Conservation (phyloP, 2,797 vertebrate genomes). For the Hoplostethus mediterraneus region DNA sequence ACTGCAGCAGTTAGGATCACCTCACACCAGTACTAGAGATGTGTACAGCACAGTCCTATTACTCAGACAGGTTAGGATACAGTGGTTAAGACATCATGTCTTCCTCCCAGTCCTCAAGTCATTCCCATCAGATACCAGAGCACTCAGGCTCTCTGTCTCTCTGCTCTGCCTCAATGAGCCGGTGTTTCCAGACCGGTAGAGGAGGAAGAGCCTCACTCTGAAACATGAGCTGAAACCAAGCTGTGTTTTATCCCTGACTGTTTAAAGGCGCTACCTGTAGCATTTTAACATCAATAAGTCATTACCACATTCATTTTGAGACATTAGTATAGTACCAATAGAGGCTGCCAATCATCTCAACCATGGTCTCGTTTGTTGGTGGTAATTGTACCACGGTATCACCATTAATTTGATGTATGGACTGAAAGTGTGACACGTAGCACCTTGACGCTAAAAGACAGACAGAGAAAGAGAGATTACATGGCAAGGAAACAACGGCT, state of each 20-base stretch:
- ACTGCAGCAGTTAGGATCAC: too few relatives aligned
- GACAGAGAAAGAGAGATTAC: not conserved
- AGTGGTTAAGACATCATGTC: constrained; percentile 36
- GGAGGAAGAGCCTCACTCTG: constrained; percentile 16
- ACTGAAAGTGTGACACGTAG: too few relatives aligned
- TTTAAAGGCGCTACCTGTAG: too few relatives aligned
- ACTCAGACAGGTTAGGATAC: not conserved
- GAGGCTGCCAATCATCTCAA: too few relatives aligned
- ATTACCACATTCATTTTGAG: too few relatives aligned
- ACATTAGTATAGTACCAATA: not conserved
- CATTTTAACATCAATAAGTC: too few relatives aligned
- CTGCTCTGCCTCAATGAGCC: constrained; percentile 33
- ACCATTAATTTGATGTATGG: too few relatives aligned
- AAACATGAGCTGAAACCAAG: too few relatives aligned
- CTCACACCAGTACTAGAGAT: too few relatives aligned
- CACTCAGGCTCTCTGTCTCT: constrained; percentile 58
- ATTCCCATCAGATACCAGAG: constrained; percentile 70
- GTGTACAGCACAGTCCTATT: too few relatives aligned
- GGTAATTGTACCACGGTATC: too few relatives aligned
- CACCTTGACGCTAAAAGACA: not conserved
- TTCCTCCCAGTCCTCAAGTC: constrained; percentile 53
- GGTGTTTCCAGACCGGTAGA: constrained; percentile 39
- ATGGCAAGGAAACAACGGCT: not conserved
- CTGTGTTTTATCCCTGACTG: not conserved
- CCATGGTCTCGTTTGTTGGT: too few relatives aligned